Evolutionary conservation across 2,797 vertebrate species (phyloP).

Genomic region (Hydrocynus forskahlii): DNA sequence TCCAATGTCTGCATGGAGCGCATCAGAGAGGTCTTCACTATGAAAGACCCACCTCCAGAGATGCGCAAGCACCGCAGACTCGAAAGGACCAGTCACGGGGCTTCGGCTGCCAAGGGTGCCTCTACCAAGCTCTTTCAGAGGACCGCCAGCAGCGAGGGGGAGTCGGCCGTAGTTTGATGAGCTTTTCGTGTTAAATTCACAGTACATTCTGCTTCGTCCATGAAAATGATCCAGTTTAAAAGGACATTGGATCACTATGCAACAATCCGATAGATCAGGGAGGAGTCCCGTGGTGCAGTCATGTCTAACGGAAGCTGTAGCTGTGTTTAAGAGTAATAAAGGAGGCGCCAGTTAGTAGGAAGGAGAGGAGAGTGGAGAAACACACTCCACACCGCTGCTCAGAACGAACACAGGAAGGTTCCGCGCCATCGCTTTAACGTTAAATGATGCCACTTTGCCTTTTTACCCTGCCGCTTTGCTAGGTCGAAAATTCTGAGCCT

Average conservation of each 20-base stretch:
- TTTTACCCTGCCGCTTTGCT: conserved; percentile 45
- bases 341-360: conserved; percentile 53
- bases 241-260: conserved; percentile 18
- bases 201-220: not conserved
- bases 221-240: not conserved
- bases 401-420: too few species aligned
- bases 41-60: conserved; percentile 63
- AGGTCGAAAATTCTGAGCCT: conserved; percentile 35
- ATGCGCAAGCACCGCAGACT: conserved; percentile 82
- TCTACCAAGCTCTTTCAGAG: conserved; percentile 48
- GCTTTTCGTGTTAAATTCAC: not conserved
- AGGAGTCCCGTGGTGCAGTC: conserved; percentile 19
- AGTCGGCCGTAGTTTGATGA: conserved; percentile 47
- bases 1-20: conserved; percentile 81
- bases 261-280: conserved; percentile 5
- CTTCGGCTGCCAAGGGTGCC: conserved; percentile 54
- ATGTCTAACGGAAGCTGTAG: conserved; percentile 55
- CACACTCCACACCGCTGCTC: conserved; percentile 4
- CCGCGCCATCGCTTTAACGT: conserved; percentile 50
- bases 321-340: conserved; percentile 48
- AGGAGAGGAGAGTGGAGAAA: not conserved
- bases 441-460: conserved; percentile 54
- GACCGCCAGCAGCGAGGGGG: conserved; percentile 50
- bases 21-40: conserved; percentile 80
- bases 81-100: conserved; percentile 72